Conservation (phyloP, 2,797 vertebrate genomes). For the Sebastes hubbsi region DNA sequence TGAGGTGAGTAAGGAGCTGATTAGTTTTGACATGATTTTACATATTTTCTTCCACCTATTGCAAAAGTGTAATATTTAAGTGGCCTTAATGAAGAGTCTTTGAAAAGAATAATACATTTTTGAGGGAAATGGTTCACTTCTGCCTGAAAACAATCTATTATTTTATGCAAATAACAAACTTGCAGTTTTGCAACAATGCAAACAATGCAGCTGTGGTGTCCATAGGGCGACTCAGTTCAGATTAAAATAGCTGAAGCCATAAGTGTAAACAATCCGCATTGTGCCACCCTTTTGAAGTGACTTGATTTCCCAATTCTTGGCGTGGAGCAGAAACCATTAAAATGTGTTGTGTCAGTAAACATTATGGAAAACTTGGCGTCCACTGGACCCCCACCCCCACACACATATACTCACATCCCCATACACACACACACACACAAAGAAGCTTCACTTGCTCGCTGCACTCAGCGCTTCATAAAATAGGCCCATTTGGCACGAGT, state of each 20-base stretch:
- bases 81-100: neutral
- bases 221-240: slow-evolving; percentile 35
- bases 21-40: too few species aligned
- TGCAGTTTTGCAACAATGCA: slow-evolving; percentile 35
- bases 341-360: slow-evolving; percentile 78
- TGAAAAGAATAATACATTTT: neutral
- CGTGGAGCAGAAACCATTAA: slow-evolving; percentile 58
- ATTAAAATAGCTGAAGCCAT: slow-evolving; percentile 46
- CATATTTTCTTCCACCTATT: too few species aligned
- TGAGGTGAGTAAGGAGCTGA: too few species aligned
- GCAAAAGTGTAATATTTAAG: neutral
- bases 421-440: slow-evolving; percentile 1
- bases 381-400: slow-evolving; percentile 30
- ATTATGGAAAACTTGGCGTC: slow-evolving; percentile 60
- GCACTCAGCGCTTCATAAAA: slow-evolving; percentile 51
- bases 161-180: slow-evolving; percentile 31
- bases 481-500: slow-evolving; percentile 45
- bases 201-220: slow-evolving; percentile 39
- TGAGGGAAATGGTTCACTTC: neutral
- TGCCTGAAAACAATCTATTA: neutral
- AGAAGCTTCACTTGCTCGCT: slow-evolving; percentile 29
- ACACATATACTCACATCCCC: neutral
- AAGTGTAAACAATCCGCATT: slow-evolving; percentile 1
- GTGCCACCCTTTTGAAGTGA: slow-evolving; percentile 62
- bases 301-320: slow-evolving; percentile 74